Evolutionary conservation across 1,140 invertebrate species (phyloP).

Genomic region (Ruditapes philippinarum): DNA sequence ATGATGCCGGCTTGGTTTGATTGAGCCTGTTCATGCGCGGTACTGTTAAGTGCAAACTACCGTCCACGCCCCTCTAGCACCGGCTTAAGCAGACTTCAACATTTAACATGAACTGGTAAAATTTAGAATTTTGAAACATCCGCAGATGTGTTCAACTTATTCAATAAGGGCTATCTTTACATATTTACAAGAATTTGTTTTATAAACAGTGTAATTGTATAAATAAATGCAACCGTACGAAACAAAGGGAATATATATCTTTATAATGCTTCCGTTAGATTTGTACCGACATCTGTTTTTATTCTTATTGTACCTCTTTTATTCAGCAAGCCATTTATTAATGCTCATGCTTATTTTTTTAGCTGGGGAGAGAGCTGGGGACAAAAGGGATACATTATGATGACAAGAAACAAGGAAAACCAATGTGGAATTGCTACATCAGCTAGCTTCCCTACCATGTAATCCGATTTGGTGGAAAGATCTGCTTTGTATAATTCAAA

Average conservation of each 20-base stretch:
- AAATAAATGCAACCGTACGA: not conserved
- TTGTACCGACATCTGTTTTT: not conserved
- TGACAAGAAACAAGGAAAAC: constrained; percentile 85
- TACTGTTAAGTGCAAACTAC: too few relatives aligned
- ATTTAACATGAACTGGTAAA: too few relatives aligned
- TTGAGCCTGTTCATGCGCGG: too few relatives aligned
- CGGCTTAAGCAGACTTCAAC: too few relatives aligned
- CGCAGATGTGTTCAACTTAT: too few relatives aligned
- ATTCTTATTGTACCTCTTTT: not conserved
- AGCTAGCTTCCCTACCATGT: constrained; percentile 86
- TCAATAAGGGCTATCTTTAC: too few relatives aligned
- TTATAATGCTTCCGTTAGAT: not conserved
- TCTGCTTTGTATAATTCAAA: not conserved
- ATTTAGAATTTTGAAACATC: too few relatives aligned
- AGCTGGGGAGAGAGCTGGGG: constrained; percentile 95
- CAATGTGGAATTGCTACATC: constrained; percentile 85
- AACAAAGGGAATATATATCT: too few relatives aligned
- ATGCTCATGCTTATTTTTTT: too few relatives aligned
- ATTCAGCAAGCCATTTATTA: too few relatives aligned
- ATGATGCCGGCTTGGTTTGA: too few relatives aligned
- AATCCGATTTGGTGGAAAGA: constrained; percentile 60
- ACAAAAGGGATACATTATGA: constrained; percentile 88
- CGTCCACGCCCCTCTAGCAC: too few relatives aligned
- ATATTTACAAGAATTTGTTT: not conserved
- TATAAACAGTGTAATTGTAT: not conserved